Percentiles rank a stretch among this genome's conserved stretches.
phyloP scores from a whole-genome alignment of 2,888 invertebrate genomes.

The Meandrusa payeni region DNA sequence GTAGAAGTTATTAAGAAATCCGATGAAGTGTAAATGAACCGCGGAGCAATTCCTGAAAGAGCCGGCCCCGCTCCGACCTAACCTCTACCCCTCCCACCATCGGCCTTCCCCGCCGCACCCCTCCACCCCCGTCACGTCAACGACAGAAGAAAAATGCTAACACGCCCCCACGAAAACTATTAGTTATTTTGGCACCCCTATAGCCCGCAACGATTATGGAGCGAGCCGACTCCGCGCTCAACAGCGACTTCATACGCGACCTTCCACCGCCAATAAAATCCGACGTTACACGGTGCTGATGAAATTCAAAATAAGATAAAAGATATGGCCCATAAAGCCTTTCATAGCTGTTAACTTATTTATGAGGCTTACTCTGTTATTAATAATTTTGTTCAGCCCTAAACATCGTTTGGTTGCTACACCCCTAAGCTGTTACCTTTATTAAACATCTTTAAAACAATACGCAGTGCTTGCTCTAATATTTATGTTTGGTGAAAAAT shows the following conservation, averaged over 20 bases:
- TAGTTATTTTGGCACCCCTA: conserved; percentile 80
- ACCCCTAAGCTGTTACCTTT: not conserved
- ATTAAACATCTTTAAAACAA: too few species aligned
- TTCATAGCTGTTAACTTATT: conserved; percentile 76
- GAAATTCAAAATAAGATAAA: conserved; percentile 76
- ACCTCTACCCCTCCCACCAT: conserved; percentile 31
- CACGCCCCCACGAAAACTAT: conserved; percentile 80
- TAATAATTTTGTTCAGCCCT: conserved; percentile 54
- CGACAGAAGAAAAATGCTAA: conserved; percentile 81
- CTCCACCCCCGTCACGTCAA: conserved; percentile 60
- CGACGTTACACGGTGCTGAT: conserved; percentile 60
- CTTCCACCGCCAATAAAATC: conserved; percentile 46
- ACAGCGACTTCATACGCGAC: conserved; percentile 23
- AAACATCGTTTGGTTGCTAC: conserved; percentile 25
- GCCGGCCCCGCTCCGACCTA: conserved; percentile 37
- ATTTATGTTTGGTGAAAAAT: too few species aligned
- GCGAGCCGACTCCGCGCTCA: conserved; percentile 38
- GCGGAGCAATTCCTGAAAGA: conserved; percentile 67
- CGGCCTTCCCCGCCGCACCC: conserved; percentile 31
- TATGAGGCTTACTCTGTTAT: conserved; percentile 70
- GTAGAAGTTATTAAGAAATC: conserved; percentile 61
- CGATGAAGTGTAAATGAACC: conserved; percentile 79
- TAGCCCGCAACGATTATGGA: conserved; percentile 66
- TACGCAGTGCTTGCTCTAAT: too few species aligned
- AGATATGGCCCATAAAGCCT: conserved; percentile 72